These are phyloP conservation scores for Serranus cabrilla DNA, from an alignment of 2,797 vertebrate genomes.

Conservation along the genomic window DNA sequence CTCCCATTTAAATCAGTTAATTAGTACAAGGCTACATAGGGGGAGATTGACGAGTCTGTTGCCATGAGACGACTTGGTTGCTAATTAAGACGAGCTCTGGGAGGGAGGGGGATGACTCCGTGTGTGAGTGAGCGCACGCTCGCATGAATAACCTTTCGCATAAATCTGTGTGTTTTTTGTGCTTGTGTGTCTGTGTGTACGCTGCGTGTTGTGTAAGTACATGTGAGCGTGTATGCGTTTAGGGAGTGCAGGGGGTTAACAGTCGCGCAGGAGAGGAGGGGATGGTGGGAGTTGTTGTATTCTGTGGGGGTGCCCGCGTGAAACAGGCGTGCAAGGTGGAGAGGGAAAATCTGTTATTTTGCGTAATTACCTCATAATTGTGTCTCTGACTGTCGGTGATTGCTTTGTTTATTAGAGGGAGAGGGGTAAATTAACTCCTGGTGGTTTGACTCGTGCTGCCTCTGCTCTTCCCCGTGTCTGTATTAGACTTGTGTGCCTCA, in stretches of 20 bases:
- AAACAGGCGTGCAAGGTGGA: slow-evolving; percentile 68
- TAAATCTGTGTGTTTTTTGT: slow-evolving; percentile 59
- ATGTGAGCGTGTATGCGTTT: slow-evolving; percentile 29
- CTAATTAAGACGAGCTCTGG: slow-evolving; percentile 80
- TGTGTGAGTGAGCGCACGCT: slow-evolving; percentile 39
- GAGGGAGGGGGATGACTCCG: slow-evolving; percentile 43
- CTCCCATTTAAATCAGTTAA: slow-evolving; percentile 78
- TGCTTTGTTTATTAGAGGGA: slow-evolving; percentile 78
- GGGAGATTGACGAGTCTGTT: slow-evolving; percentile 79
- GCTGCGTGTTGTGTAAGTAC: slow-evolving; percentile 40
- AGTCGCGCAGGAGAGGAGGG: slow-evolving; percentile 36
- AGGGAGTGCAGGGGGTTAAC: slow-evolving; percentile 32
- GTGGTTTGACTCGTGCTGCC: slow-evolving; percentile 47
- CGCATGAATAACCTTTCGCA: slow-evolving; percentile 64
- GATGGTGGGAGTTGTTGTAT: slow-evolving; percentile 56
- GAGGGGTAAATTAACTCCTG: slow-evolving; percentile 56
- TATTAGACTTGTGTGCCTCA: slow-evolving; percentile 14
- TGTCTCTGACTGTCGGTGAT: slow-evolving; percentile 73
- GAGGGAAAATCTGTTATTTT: slow-evolving; percentile 79
- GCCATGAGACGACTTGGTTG: slow-evolving; percentile 77
- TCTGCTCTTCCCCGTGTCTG: slow-evolving; percentile 26
- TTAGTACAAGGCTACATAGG: slow-evolving; percentile 66
- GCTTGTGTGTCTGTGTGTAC: slow-evolving; percentile 32
- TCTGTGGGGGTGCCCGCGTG: slow-evolving; percentile 63
- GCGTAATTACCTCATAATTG: slow-evolving; percentile 82